Evolutionary conservation across 2,113 vertebrate genomes (phyloP).

Genomic region (Anas platyrhynchos): DNA sequence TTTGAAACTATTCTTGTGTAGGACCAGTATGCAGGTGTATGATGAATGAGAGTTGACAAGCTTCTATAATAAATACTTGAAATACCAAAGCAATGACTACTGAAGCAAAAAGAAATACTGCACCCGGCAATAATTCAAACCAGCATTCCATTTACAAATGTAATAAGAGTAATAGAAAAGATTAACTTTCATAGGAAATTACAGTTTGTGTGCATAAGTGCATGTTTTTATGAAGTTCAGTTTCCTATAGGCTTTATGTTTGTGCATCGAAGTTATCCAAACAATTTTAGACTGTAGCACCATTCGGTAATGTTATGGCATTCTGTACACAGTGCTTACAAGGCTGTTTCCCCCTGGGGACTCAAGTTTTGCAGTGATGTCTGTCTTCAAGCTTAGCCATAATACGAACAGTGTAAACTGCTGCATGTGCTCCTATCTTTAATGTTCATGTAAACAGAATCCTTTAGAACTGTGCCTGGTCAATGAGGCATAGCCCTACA

Average conservation of each 20-base stretch:
- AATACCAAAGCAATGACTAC: slow-evolving; percentile 21
- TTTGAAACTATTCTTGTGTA: neutral
- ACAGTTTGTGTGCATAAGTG: slow-evolving; percentile 4
- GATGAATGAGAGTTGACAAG: slow-evolving; percentile 56
- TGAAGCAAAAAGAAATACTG: slow-evolving; percentile 26
- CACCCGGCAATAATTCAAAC: slow-evolving; percentile 26
- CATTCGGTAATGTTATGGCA: neutral
- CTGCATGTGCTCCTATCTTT: neutral
- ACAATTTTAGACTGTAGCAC: neutral
- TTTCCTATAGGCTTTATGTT: slow-evolving; percentile 22
- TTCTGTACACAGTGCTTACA: neutral
- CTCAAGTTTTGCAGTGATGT: neutral
- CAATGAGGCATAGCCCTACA: rapidly evolving
- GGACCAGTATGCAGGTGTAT: neutral
- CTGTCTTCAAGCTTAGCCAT: neutral
- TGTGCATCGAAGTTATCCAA: neutral
- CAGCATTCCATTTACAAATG: slow-evolving; percentile 40
- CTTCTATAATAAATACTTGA: slow-evolving; percentile 37
- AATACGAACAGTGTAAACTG: neutral
- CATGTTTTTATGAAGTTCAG: slow-evolving; percentile 35
- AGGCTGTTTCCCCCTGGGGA: neutral
- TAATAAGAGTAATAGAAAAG: slow-evolving; percentile 16
- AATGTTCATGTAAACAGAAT: neutral
- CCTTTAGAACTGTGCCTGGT: neutral
- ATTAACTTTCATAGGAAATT: slow-evolving; percentile 46